Conservation (phyloP, 2,888 invertebrate species). For the Cantharis flavilabris region DNA sequence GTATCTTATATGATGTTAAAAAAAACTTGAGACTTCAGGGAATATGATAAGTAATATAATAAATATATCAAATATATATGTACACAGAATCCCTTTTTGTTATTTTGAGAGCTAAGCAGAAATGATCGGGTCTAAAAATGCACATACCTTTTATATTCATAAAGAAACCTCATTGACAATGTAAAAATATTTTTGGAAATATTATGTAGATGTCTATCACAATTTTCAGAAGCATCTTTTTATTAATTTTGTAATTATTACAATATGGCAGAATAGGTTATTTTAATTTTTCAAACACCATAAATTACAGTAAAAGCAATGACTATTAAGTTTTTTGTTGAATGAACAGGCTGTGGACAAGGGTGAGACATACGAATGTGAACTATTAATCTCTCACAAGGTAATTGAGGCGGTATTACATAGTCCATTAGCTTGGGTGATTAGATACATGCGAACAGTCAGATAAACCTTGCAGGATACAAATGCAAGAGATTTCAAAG, state of each 20-base stretch:
- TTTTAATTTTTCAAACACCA: not conserved
- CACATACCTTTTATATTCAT: not conserved
- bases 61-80: not conserved
- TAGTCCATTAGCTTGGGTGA: slow-evolving; percentile 43
- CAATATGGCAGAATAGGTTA: not conserved
- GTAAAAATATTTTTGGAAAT: not conserved
- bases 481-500: slow-evolving; percentile 39
- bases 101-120: not conserved
- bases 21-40: not conserved
- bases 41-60: not conserved
- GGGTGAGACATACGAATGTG: slow-evolving; percentile 44
- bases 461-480: slow-evolving; percentile 34
- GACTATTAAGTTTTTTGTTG: slow-evolving; percentile 36
- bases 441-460: slow-evolving; percentile 40
- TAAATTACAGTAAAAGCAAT: slow-evolving; percentile 18
- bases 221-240: not conserved
- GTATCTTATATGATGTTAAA: not conserved
- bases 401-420: slow-evolving; percentile 46
- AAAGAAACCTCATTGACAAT: too few species aligned
- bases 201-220: not conserved
- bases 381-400: slow-evolving; percentile 43
- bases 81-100: not conserved
- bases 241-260: not conserved
- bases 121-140: not conserved
- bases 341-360: slow-evolving; percentile 34